Evolutionary conservation across 1,140 invertebrate genomes (phyloP).

Genomic region (Teleopsis dalmanni): DNA sequence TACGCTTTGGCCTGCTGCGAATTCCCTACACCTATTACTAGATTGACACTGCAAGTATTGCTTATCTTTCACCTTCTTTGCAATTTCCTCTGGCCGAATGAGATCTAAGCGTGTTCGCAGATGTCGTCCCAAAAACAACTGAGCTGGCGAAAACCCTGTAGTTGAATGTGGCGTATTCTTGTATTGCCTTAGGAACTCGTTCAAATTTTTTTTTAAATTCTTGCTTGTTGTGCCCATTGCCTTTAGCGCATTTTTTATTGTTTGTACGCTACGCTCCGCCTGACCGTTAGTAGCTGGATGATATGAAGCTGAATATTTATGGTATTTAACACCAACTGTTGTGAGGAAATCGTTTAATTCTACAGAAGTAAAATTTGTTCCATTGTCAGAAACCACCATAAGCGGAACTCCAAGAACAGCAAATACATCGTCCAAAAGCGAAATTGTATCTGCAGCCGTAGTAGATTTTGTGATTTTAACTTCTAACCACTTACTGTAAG

Average conservation of each 20-base stretch:
- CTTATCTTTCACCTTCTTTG: background rate
- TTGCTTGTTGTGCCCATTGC: background rate
- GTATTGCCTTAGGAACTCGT: background rate
- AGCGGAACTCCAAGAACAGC: slow-evolving; percentile 16
- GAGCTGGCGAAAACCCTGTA: background rate
- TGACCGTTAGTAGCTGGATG: background rate
- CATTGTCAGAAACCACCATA: slow-evolving; percentile 19
- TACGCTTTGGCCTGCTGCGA: background rate
- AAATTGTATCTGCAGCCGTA: background rate
- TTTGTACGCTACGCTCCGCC: background rate
- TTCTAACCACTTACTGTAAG: slow-evolving; percentile 15
- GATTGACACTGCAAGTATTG: background rate
- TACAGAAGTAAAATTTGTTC: slow-evolving; percentile 15
- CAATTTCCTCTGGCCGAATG: background rate
- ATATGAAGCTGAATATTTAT: slow-evolving; percentile 2
- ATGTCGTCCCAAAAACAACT: background rate
- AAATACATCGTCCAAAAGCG: slow-evolving; percentile 12
- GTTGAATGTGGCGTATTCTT: background rate
- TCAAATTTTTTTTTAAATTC: background rate
- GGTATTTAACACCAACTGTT: background rate
- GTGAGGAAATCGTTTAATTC: slow-evolving; percentile 1
- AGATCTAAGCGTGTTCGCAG: background rate
- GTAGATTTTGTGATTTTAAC: slow-evolving; percentile 1
- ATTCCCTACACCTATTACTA: background rate
- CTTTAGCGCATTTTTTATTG: background rate